Evolutionary conservation across 2,797 vertebrate species (phyloP), one percentile per base, ranked within the genome.

Genomic region (Dicrostonyx torquatus): DNA sequence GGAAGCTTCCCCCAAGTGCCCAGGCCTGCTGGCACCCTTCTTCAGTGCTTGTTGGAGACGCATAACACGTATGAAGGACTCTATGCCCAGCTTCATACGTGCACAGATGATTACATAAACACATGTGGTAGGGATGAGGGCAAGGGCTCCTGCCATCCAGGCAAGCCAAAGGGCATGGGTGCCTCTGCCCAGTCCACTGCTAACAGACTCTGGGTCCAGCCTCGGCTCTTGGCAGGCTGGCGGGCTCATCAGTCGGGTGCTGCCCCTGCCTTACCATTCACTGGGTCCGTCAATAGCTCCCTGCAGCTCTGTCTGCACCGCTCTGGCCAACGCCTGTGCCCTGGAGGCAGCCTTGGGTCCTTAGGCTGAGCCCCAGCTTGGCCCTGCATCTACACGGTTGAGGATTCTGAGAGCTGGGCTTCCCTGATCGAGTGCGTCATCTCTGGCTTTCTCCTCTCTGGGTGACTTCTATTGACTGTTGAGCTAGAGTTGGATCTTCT

Each of bases 331-430:
- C 86, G 48, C 92, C 94, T 70, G 92, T 13, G 77, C 95, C 96
- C 95, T 34, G 85, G 91, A 88, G 80, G 94, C 89, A 89, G 95
- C 95, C 82, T 94, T 91, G 31, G 7, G 90, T 95, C 96, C 94
- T 53, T 62, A 96, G 94, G 92, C 94, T 4, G 6, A 91, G 89
- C 95, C 95, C 85, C 95, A 86, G 80, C 89, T 78, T 0, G 24
- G 64, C 92, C 93, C 88, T 92, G 96, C 1, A 20, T 88, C 92
- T 97, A 97, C 76, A 82, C 48, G 53, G 77, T 22, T 77, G 93
- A 87, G 60, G 64, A 73, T 0, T 68, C 29, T 95, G 94, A 40
- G 91, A 62, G 26, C 50, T 18, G 1, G 43, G 2, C 62, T 53
- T 11, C 94, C 95, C 95, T 91, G 96, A 88, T 77, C 6, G 26